Base-by-base conservation (phyloP, 2,888 invertebrate species). In the Lasioglossum pauxillum region DNA sequence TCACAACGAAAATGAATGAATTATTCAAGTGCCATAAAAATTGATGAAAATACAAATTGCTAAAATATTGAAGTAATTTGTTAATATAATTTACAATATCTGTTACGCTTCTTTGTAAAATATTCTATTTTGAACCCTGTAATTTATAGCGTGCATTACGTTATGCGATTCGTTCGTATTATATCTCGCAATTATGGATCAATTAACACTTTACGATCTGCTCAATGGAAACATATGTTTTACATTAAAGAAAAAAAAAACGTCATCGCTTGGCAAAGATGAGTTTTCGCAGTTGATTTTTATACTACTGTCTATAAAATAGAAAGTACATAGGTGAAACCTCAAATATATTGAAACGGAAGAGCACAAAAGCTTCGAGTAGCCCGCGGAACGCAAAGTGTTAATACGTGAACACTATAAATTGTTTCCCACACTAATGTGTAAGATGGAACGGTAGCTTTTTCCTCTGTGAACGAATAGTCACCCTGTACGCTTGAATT, bases 171-270 rank as follows among this genome's bases (percentile, higher is more conserved):
- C 31, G 19, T 73, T 31, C n/a, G 31, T 64, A 73, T 46, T 46
- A 12, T 46, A n/a, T 73, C 49, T 31, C 2, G 7, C 31, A 31
- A 31, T 69, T 69, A 38, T 23, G 1, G 3, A 69, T 69, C 23
- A 69, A 69, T 69, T 69, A 69, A 69, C 69, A 69, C 69, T 69
- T 69, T 69, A 35, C 69, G 69, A 69, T 69, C 69, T 69, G 69
- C 31, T 31, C 19, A 64, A 64, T 64, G 31, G 64, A 64, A 64
- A 64, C 31, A 72, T 14, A 44, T 72, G 38, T 72, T 44, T 72
- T 46, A 72, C 2, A 46, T 16, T 72, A 14, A 44, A 44, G 8
- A 8, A 12, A 1, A 31, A 72, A 72, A 8, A 72, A 31, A 72
- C 5, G 12, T n/a, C 72, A n/a, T 31, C 16, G 44, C 44, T 46